Base-by-base conservation (phyloP, 1,140 invertebrate species). In the Diachasma alloeum region DNA sequence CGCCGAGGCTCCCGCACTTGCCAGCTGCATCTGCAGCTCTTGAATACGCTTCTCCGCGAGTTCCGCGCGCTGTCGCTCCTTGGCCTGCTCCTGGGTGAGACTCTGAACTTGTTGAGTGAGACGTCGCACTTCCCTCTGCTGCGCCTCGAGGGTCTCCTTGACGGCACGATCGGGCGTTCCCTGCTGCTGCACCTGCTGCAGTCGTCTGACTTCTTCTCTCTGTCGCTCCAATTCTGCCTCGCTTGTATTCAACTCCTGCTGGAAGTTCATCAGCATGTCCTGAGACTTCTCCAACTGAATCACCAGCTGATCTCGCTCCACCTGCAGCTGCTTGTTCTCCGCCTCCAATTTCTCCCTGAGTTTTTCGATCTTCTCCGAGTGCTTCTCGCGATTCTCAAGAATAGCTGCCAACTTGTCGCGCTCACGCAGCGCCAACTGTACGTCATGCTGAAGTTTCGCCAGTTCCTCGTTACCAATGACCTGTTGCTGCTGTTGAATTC, bases 191-290 rank as follows among this genome's bases (percentile, higher is more conserved):
- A 85, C n/a, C 22, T 86, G 85, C 80, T 94, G 94, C 36, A 95
- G 83, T 80, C 94, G 91, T 13, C 93, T 91, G n/a, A 95, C 94
- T 88, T 96, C 96, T 76, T 95, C 94, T 70, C 93, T 92, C 79
- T 95, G 94, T 83, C 94, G 93, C 82, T 97, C 94, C 36, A 96
- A 87, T 85, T 96, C 95, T 31, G 92, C 91, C 88, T 97, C 95
- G 77, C 94, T 94, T 74, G 94, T 92, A 82, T 95, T 95, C 71
- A 97, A 84, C 83, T 97, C 96, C 83, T 96, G 94, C 87, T 97
- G 96, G 93, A 97, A 97, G 87, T 96, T 96, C 87, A 97, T 94
- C 48, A 97, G 87, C 92, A 97, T 97, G 82, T 97, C 96, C 86
- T 97, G 96, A 6, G 95, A 96, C 87, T 97, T 97, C 86, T 97